Conservation (phyloP, 2,113 vertebrate species). For the Laticauda laticaudata region DNA sequence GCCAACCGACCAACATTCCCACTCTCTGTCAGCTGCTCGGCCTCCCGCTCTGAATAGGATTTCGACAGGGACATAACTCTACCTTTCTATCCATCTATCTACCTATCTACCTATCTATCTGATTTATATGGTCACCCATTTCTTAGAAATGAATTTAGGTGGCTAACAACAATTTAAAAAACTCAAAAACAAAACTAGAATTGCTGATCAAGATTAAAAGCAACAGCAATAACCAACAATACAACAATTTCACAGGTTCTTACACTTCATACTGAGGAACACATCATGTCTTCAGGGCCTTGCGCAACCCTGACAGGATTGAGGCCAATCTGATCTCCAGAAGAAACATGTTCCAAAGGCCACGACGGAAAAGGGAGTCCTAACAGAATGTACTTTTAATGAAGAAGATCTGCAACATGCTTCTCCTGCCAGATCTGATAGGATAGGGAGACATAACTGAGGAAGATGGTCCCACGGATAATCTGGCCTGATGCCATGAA, state of each 20-base stretch:
- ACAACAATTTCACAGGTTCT: background rate
- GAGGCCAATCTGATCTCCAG: background rate
- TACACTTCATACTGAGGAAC: background rate
- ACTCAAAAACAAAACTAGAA: background rate
- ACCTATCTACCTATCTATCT: background rate
- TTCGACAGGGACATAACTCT: too few relatives aligned
- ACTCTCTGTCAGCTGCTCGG: too few relatives aligned
- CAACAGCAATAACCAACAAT: background rate
- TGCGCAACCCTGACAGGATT: background rate
- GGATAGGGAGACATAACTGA: background rate
- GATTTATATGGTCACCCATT: background rate
- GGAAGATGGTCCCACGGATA: background rate
- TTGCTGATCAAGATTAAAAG: background rate
- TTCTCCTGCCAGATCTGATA: background rate
- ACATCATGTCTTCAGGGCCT: background rate
- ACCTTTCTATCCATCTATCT: too few relatives aligned
- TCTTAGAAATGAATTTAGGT: background rate
- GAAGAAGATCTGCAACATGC: background rate
- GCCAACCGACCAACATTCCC: too few relatives aligned
- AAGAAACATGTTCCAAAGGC: background rate
- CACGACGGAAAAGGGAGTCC: background rate
- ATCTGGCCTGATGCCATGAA: background rate
- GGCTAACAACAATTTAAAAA: background rate
- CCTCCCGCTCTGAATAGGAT: too few relatives aligned
- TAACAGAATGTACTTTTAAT: background rate